Conservation (phyloP, 2,113 vertebrate genomes). For the Plotosus lineatus region DNA sequence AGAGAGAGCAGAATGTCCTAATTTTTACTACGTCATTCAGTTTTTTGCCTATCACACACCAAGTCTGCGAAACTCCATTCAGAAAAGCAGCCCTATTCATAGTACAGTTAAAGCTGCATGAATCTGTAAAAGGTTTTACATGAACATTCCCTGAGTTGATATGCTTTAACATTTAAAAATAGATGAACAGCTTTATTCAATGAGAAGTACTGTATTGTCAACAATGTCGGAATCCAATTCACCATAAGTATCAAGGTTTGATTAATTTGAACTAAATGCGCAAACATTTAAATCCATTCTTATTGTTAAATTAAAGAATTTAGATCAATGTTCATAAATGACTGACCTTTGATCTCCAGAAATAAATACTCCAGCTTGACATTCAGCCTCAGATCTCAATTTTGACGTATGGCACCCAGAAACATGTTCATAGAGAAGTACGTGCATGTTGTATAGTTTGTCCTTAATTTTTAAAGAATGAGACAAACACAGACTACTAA, state of each 20-base stretch:
- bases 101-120: neutral
- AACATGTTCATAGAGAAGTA: neutral
- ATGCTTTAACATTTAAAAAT: neutral
- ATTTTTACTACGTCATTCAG: slow-evolving; percentile 16
- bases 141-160: neutral
- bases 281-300: neutral
- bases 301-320: neutral
- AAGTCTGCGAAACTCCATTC: neutral
- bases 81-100: slow-evolving; percentile 15
- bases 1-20: neutral
- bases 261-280: neutral
- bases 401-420: neutral
- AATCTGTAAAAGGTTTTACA: neutral
- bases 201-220: neutral
- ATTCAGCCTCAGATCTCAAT: neutral
- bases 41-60: neutral
- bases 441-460: neutral
- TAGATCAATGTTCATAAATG: neutral
- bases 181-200: neutral
- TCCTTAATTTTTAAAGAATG: neutral
- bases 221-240: neutral
- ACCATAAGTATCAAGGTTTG: neutral
- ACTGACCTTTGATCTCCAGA: neutral
- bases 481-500: neutral
- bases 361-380: neutral